phyloP scores from a whole-genome alignment of 2,113 vertebrate genomes.

The Epinephelus fuscoguttatus region DNA sequence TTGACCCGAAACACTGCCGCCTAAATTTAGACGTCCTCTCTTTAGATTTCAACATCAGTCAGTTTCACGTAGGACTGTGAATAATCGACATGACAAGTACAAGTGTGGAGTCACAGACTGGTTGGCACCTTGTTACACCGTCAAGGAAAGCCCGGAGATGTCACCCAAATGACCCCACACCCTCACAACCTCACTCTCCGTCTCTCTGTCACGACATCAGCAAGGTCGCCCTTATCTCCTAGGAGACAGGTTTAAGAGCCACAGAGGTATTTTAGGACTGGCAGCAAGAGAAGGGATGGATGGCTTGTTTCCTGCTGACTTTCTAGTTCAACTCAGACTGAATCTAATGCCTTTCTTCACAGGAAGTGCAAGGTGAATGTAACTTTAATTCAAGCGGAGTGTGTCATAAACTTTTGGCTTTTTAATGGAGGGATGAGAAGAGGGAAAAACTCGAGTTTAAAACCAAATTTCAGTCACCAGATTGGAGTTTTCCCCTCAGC shows the following conservation, averaged over 20 bases:
- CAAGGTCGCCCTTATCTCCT: conserved; percentile 53
- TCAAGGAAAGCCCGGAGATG: conserved; percentile 63
- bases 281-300: conserved; percentile 30
- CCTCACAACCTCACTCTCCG: conserved; percentile 32
- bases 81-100: conserved; percentile 64
- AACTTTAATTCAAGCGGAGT: not conserved
- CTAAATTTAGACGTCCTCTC: conserved; percentile 33
- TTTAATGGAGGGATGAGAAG: not conserved
- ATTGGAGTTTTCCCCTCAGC: not conserved
- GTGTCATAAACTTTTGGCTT: not conserved
- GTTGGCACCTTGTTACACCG: conserved; percentile 57
- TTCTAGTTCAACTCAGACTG: conserved; percentile 13
- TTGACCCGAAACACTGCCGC: not conserved
- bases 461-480: not conserved
- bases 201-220: conserved; percentile 38
- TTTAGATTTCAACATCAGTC: conserved; percentile 21
- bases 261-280: conserved; percentile 50
- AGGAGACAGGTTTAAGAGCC: conserved; percentile 49
- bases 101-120: conserved; percentile 46
- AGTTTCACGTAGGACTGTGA: conserved; percentile 33
- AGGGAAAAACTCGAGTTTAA: not conserved
- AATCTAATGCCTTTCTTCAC: conserved; percentile 26
- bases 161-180: conserved; percentile 32
- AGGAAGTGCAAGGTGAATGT: conserved; percentile 27
- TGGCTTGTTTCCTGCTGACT: conserved; percentile 40